Conservation (phyloP, 1,140 invertebrate genomes). For the Diprion similis region DNA sequence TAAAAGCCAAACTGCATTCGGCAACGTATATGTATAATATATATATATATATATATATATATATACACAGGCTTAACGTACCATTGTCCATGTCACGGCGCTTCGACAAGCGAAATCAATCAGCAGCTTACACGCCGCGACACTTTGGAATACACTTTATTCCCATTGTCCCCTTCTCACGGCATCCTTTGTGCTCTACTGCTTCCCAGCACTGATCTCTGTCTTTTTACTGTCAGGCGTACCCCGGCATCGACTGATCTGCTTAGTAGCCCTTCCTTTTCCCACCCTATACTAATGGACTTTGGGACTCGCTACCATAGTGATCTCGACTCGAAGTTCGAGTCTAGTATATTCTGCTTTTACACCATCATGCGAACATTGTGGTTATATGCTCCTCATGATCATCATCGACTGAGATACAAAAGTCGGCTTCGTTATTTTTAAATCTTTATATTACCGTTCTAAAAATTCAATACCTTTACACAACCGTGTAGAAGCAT, state of each 20-base stretch:
- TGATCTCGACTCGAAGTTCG: neutral
- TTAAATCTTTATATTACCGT: no score
- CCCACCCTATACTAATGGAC: neutral
- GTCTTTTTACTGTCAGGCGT: neutral
- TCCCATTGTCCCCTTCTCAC: slow-evolving; percentile 9
- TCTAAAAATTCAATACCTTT: no score
- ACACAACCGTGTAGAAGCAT: no score
- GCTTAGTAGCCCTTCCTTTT: slow-evolving; percentile 1
- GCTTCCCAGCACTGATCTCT: neutral
- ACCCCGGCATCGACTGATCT: slow-evolving; percentile 6
- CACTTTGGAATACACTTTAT: slow-evolving; percentile 15
- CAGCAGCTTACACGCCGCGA: slow-evolving; percentile 14
- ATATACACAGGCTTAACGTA: neutral
- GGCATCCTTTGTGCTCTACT: neutral
- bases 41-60: no score
- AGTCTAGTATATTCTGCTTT: neutral
- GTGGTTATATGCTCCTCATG: no score
- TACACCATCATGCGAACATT: neutral
- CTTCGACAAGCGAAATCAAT: slow-evolving; percentile 16
- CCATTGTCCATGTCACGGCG: slow-evolving; percentile 1
- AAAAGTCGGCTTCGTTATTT: no score
- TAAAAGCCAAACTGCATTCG: neutral
- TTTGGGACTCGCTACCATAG: neutral
- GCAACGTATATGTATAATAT: neutral
- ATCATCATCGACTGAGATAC: no score